A percentile compares a stretch with the other conserved stretches of the same genome.
These are phyloP conservation scores for Neolamprologus devosi DNA, from an alignment of 2,113 vertebrate species.

Conservation along the genomic window DNA sequence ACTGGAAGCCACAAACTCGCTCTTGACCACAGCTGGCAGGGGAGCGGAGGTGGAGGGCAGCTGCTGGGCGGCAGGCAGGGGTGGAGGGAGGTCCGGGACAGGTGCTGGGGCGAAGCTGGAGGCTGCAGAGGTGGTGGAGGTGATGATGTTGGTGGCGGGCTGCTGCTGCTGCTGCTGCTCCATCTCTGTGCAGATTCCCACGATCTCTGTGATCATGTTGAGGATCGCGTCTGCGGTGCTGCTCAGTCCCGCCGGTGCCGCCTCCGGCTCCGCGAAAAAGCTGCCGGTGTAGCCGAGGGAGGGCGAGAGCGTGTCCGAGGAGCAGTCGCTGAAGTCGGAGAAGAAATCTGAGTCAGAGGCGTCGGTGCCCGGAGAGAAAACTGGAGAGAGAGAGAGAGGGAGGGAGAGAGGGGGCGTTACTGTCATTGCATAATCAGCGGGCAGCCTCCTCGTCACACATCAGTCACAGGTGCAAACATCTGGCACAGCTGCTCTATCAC, in stretches of 20 bases:
- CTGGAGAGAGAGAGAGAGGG: conserved; percentile 54
- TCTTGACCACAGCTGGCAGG: conserved; percentile 63
- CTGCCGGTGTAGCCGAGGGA: conserved; percentile 80
- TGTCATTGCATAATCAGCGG: conserved; percentile 32
- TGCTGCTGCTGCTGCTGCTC: conserved; percentile 46
- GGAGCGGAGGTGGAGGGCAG: conserved; percentile 25
- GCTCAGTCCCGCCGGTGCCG: conserved; percentile 71
- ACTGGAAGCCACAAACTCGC: conserved; percentile 65
- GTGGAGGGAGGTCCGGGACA: background rate
- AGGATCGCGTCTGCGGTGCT: conserved; percentile 89
- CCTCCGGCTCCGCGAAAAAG: conserved; percentile 80
- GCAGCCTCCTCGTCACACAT: background rate
- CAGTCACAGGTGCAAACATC: background rate
- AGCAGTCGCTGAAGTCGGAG: conserved; percentile 73
- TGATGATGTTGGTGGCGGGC: conserved; percentile 12
- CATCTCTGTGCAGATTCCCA: conserved; percentile 82
- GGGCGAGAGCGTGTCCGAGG: conserved; percentile 72
- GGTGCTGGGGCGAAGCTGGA: background rate
- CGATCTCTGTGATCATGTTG: conserved; percentile 91
- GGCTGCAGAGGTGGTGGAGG: conserved; percentile 18
- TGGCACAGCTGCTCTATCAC: background rate
- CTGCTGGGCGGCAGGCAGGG: background rate
- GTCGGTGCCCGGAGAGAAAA: conserved; percentile 72
- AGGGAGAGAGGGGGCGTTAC: background rate
- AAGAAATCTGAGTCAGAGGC: conserved; percentile 80